Base-by-base conservation (phyloP, 2,113 vertebrate genomes). In the Calonectris borealis region DNA sequence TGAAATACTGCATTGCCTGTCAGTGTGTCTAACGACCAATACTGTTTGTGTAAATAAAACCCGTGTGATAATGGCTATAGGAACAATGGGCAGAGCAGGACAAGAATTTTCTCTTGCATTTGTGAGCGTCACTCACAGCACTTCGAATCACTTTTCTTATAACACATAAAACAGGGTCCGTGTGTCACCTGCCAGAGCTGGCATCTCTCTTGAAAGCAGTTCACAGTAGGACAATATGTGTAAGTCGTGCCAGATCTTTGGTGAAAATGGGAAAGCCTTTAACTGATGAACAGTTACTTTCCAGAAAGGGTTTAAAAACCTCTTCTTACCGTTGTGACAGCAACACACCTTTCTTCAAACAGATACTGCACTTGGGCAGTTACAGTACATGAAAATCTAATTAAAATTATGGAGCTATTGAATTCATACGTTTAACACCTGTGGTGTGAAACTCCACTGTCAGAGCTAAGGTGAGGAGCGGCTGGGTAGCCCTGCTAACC, bases 91-190 rank as follows among this genome's bases (percentile, higher is more conserved):
- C 32, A 17, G 32, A 24, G 64, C 79, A 40, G 72, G 36, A 3
- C 29, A n/a, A 44, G 64, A 25, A 19, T 36, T 70, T 36, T 36
- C 49, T 32, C n/a, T 51, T 9, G n/a, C n/a, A 6, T 13, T 69
- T 57, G 69, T 16, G 13, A 57, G 48, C 5, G 4, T 40, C 3
- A 3, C 22, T 42, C 38, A 13, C 25, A 44, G 77, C 40, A 6
- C 64, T 49, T 24, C 4, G 62, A 25, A 29, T 36, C 11, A 0
- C 38, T 81, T 80, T 46, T 36, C 20, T 54, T 29, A 6, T 4
- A 8, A 5, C 4, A 15, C 0, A 6, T 51, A 42, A 29, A 46
- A 3, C 22, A 4, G n/a, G 42, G 42, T 32, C 71, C 3, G 1
- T 38, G 2, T 31, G 54, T 48, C 46, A 21, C n/a, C 54, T 3